Base-by-base conservation (phyloP, 2,888 invertebrate genomes). In the Drosophila koepferae region DNA sequence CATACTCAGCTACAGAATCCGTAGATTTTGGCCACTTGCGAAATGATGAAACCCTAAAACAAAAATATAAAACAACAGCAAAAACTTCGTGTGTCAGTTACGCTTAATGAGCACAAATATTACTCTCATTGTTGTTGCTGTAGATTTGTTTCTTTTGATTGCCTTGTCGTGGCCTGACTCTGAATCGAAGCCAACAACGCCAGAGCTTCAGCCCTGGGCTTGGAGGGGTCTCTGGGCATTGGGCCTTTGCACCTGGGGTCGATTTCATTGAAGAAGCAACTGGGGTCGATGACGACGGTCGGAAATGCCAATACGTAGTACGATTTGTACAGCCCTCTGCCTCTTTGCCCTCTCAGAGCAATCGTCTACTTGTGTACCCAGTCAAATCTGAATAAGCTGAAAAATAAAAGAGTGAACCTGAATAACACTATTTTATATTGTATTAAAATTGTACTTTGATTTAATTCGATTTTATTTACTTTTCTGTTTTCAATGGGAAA, bases 101-200 rank as follows among this genome's bases (percentile, higher is more conserved):
- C 90, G 90, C 91, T 91, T 90, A 91, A 88, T 91, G 91, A 91
- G 91, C 90, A 91, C 89, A 90, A 86, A 86, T 89, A 89, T 90
- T 89, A 87, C 89, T 90, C 89, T 84, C 82, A 80, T 86, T 90
- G 89, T 76, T 82, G 89, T 74, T 79, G 88, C 72, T 89, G 87
- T 72, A 82, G 80, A 87, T 85, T 87, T 87, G 72, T 80, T 88
- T 72, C 72, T 72, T 85, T 87, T 88, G 85, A 88, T 86, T 85
- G 90, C 80, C 70, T 53, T 76, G 70, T 76, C 87, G 82, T 89
- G 85, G 62, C 59, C 67, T 48, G 44, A 31, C 44, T 65, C 56
- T 58, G 38, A 41, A 20, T 63, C 44, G 48, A 63, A 68, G 8
- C 31, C 49, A 10, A 8, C 46, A n/a, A 10, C 0, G 31, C 16